phyloP scores from a whole-genome alignment of 2,113 vertebrate species.

The Myiagra hebetior region DNA sequence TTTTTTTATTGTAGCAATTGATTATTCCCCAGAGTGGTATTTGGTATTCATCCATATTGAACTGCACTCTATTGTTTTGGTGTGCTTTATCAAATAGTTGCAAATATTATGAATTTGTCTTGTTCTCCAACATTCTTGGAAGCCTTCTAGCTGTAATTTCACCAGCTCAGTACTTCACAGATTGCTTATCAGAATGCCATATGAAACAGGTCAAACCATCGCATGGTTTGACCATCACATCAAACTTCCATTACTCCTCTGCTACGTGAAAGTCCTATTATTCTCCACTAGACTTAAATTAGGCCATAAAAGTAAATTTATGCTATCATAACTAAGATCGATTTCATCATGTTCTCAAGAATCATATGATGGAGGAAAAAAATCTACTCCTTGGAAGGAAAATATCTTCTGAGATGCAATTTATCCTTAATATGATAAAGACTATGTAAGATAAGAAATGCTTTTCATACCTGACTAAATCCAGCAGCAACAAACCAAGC shows the following conservation, averaged over 20 bases:
- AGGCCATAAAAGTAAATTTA: background rate
- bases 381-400: background rate
- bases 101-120: rapidly evolving
- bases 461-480: background rate
- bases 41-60: background rate
- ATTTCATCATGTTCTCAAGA: background rate
- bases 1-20: background rate
- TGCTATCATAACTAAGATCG: background rate
- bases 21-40: background rate
- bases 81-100: background rate
- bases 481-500: background rate
- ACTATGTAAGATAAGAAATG: background rate
- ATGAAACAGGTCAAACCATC: background rate
- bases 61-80: background rate
- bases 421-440: background rate
- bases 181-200: background rate
- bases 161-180: background rate
- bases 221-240: background rate
- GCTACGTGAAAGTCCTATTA: background rate
- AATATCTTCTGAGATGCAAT: background rate
- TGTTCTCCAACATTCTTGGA: background rate
- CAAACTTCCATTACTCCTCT: background rate
- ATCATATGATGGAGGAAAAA: background rate
- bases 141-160: background rate
- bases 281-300: background rate